Percentiles rank a stretch among this genome's conserved stretches.
Conservation (phyloP, 2,888 invertebrate genomes). For the Drosophila meridionalis region DNA sequence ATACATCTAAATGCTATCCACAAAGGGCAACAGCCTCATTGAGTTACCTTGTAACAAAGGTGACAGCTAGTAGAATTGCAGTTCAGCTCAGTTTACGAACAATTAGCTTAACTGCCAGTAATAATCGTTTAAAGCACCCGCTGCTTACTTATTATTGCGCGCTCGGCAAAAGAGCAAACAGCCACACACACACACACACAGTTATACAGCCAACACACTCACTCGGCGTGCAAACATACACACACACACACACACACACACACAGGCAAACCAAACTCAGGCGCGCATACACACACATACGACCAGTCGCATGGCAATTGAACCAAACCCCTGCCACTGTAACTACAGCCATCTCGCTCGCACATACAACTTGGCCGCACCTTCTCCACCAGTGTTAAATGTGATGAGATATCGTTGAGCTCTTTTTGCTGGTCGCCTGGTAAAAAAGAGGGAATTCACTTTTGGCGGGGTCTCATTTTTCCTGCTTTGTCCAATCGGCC, state of each 20-base stretch:
- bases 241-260: background rate
- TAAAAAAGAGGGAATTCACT: constrained; percentile 86
- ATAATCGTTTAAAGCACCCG: constrained; percentile 36
- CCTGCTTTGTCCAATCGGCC: constrained; percentile 81
- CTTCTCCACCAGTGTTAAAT: constrained; percentile 67
- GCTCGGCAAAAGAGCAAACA: constrained; percentile 42
- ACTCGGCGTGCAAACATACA: constrained; percentile 26
- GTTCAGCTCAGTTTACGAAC: constrained; percentile 2
- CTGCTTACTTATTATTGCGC: constrained; percentile 22
- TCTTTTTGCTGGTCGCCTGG: constrained; percentile 81
- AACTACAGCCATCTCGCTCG: constrained; percentile 63
- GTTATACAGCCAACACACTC: constrained; percentile 14
- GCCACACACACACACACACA: background rate
- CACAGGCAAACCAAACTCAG: constrained; percentile 4
- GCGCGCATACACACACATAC: constrained; percentile 52
- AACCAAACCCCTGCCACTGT: constrained; percentile 73
- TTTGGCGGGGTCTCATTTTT: constrained; percentile 86
- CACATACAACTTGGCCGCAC: constrained; percentile 50
- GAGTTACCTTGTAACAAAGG: constrained; percentile 13
- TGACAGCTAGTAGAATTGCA: constrained; percentile 9
- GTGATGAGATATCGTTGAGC: constrained; percentile 47
- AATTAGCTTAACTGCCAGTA: constrained; percentile 32
- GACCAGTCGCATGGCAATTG: constrained; percentile 70
- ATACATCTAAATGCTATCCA: background rate
- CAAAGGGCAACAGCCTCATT: constrained; percentile 46